Percentiles rank a stretch among this genome's conserved stretches.
Evolutionary conservation across 2,888 invertebrate genomes (phyloP).

Genomic region (Hyalella azteca): DNA sequence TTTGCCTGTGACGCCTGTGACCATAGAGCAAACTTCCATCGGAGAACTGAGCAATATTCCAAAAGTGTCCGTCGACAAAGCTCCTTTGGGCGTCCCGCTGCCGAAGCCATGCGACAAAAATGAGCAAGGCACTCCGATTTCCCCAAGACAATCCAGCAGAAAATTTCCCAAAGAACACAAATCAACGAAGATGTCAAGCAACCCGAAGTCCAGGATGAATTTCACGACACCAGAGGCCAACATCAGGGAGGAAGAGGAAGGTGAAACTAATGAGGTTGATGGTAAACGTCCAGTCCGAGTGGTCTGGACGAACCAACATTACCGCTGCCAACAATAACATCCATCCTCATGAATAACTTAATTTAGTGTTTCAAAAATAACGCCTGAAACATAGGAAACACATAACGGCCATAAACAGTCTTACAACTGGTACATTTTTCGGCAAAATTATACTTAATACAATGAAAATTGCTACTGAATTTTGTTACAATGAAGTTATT

Average conservation of each 20-base stretch:
- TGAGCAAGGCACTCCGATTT: background rate
- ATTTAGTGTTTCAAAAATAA: no score
- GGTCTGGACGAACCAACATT: constrained; percentile 1
- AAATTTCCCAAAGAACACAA: constrained; percentile 4
- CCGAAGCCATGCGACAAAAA: background rate
- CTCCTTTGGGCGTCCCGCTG: constrained; percentile 6
- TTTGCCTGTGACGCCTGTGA: background rate
- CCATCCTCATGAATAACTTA: no score
- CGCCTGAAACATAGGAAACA: no score
- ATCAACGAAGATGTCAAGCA: background rate
- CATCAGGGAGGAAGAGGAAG: background rate
- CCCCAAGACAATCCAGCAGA: constrained; percentile 26
- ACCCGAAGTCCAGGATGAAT: background rate
- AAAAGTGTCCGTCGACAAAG: constrained; percentile 8
- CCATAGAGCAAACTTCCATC: constrained; percentile 26
- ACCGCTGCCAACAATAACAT: background rate
- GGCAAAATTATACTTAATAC: no score
- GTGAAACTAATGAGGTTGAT: background rate
- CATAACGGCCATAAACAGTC: no score
- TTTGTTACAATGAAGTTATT: no score
- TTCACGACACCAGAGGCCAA: background rate
- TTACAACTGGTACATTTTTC: no score
- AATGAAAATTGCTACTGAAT: no score
- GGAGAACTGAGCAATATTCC: background rate
- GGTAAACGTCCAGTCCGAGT: background rate